A percentile compares a stretch with the other conserved stretches of the same genome.
These are phyloP conservation scores for Cydia pomonella DNA, from an alignment of 1,140 invertebrate genomes.

Conservation along the genomic window DNA sequence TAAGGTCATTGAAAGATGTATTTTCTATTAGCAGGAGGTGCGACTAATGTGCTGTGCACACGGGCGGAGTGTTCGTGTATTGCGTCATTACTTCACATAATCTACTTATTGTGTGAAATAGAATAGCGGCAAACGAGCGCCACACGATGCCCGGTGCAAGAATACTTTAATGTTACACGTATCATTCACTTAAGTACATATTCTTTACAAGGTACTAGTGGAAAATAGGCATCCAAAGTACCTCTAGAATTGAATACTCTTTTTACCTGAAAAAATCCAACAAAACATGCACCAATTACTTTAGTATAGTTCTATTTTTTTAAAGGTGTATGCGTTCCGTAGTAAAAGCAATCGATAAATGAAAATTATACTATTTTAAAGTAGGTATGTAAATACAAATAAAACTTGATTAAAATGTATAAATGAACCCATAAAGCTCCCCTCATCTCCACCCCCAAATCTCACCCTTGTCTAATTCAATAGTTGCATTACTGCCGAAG, in stretches of 20 bases:
- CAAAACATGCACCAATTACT: no score
- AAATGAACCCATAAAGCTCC: conserved; percentile 1
- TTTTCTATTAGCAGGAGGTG: conserved; percentile 30
- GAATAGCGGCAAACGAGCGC: conserved; percentile 29
- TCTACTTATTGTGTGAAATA: conserved; percentile 33
- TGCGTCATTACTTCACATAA: conserved; percentile 33
- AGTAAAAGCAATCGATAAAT: not conserved
- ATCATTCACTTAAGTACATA: not conserved
- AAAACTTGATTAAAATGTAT: not conserved
- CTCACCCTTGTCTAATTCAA: conserved; percentile 46
- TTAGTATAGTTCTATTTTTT: no score
- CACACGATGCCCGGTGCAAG: conserved; percentile 30
- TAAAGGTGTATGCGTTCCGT: not conserved
- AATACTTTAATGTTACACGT: conserved; percentile 11
- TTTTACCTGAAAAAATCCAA: no score
- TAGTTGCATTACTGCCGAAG: conserved; percentile 33
- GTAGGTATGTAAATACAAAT: not conserved
- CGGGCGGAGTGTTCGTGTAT: conserved; percentile 25
- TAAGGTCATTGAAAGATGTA: conserved; percentile 32
- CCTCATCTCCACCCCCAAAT: not conserved
- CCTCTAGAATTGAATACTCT: no score
- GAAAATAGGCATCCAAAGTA: not conserved
- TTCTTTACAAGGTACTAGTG: not conserved
- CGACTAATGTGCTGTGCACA: conserved; percentile 24
- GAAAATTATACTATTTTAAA: not conserved